Evolutionary conservation across 2,888 invertebrate species (phyloP).

Genomic region (Agriopis aurantiaria): DNA sequence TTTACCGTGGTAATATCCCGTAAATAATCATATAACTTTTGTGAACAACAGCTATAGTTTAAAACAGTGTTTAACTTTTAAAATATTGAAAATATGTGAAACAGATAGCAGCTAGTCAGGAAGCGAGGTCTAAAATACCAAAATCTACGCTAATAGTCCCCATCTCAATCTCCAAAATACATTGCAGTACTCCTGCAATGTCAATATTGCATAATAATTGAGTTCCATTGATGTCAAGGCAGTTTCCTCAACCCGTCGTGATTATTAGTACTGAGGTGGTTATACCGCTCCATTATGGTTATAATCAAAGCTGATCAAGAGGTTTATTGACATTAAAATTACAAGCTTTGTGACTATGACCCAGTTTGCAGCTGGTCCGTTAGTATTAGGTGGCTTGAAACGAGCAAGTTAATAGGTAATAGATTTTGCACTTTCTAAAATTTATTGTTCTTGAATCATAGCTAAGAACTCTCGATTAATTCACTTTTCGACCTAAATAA

Average conservation of each 20-base stretch:
- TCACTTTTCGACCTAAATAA: no score
- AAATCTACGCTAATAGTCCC: no score
- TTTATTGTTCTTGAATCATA: no score
- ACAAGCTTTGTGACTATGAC: constrained; percentile 31
- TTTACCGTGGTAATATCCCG: no score
- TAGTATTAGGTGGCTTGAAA: neutral
- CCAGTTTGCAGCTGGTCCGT: constrained; percentile 22
- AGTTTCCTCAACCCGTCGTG: constrained; percentile 16
- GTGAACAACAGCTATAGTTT: no score
- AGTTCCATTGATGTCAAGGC: constrained; percentile 14
- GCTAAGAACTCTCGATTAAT: no score
- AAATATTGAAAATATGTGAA: no score
- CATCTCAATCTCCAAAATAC: neutral
- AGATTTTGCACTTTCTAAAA: neutral
- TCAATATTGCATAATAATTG: constrained; percentile 17
- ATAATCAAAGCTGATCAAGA: constrained; percentile 35
- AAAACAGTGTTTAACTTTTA: no score
- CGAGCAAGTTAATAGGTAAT: neutral
- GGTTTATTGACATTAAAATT: constrained; percentile 36
- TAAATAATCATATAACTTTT: no score
- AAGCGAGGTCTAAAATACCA: no score
- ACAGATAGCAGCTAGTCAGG: no score
- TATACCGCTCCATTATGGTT: constrained; percentile 24
- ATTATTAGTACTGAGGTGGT: constrained; percentile 14
- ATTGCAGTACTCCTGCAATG: constrained; percentile 2